Evolutionary conservation across 23 tunicate genomes (phyloP).

Genomic region (Styela clava): DNA sequence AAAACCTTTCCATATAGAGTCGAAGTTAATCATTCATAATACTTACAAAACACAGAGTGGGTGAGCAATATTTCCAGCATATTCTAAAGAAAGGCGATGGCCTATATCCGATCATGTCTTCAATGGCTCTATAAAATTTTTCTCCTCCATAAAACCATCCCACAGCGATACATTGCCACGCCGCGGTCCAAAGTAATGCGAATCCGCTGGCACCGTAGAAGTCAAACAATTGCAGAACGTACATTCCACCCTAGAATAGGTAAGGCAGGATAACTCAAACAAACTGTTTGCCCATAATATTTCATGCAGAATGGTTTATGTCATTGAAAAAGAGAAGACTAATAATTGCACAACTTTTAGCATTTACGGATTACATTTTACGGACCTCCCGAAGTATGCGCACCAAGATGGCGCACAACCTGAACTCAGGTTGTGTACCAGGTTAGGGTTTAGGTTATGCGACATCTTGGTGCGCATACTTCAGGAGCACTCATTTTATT

Average conservation of each 20-base stretch:
- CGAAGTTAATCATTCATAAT: too few species aligned
- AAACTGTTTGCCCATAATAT: background rate
- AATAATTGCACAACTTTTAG: too few species aligned
- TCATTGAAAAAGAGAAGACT: too few species aligned
- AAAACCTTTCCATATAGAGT: too few species aligned
- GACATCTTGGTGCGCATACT: too few species aligned
- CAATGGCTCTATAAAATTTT: conserved; percentile 67
- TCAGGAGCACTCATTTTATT: too few species aligned
- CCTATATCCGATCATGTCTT: conserved; percentile 92
- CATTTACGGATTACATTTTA: too few species aligned
- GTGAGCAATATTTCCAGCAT: conserved; percentile 77
- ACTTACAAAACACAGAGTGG: conserved; percentile 74
- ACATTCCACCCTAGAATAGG: conserved; percentile 84
- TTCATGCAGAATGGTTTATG: background rate
- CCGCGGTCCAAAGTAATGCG: conserved; percentile 89
- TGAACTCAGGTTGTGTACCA: too few species aligned
- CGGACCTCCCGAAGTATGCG: too few species aligned
- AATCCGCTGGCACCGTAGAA: conserved; percentile 98
- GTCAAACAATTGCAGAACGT: conserved; percentile 92
- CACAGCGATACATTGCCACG: conserved; percentile 94
- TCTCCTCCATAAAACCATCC: conserved; percentile 96
- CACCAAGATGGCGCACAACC: too few species aligned
- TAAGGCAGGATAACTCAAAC: conserved; percentile 3
- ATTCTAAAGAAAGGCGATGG: conserved; percentile 62
- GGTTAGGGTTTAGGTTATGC: too few species aligned